These are phyloP conservation scores for Bos indicus DNA, from an alignment of 2,113 vertebrate genomes.

Conservation along the genomic window DNA sequence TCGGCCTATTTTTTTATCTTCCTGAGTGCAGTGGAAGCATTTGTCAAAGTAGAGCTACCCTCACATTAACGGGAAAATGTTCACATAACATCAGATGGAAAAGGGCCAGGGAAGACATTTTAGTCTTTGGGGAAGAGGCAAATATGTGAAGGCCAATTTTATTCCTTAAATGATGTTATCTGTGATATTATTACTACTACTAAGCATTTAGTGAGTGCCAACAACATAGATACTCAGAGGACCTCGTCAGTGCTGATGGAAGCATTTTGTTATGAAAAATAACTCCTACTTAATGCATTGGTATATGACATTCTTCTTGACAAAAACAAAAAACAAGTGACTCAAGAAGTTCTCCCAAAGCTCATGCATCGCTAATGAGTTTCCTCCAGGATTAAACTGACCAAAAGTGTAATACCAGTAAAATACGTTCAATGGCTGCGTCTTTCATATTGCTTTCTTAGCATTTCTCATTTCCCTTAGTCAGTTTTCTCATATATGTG, in stretches of 20 bases:
- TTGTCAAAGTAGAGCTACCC: neutral
- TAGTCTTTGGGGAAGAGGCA: slow-evolving; percentile 35
- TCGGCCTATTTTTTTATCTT: neutral
- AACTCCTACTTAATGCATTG: neutral
- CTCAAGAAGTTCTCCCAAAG: neutral
- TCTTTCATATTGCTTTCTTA: neutral
- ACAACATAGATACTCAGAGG: neutral
- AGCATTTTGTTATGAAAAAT: slow-evolving; percentile 25
- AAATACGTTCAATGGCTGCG: neutral
- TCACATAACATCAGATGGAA: neutral
- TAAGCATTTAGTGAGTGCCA: slow-evolving; percentile 19
- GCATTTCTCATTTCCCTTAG: neutral
- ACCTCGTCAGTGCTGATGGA: neutral
- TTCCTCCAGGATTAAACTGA: neutral
- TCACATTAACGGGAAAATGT: neutral
- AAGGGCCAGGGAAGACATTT: slow-evolving; percentile 25
- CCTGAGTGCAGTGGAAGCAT: neutral
- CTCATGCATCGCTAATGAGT: neutral
- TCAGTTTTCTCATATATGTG: neutral
- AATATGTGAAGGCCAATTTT: neutral
- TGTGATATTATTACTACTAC: neutral
- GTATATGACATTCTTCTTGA: neutral
- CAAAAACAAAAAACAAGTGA: neutral
- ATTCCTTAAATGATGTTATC: neutral
- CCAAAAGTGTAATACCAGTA: neutral